phyloP scores from a whole-genome alignment of 2,888 invertebrate genomes.

The Tetragonisca angustula region DNA sequence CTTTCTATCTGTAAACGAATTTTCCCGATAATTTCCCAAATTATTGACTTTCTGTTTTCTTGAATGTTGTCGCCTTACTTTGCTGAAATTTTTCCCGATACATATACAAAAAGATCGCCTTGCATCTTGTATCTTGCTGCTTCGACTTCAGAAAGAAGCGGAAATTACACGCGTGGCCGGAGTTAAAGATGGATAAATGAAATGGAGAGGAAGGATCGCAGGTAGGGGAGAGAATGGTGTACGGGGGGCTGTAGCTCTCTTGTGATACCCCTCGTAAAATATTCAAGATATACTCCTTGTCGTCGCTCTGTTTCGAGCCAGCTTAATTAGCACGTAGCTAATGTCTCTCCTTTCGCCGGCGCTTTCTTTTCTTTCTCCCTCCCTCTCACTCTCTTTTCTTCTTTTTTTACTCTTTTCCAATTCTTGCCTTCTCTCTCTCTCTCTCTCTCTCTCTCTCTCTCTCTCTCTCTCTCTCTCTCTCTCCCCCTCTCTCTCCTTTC shows the following conservation, averaged over 20 bases:
- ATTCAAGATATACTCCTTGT: conserved; percentile 72
- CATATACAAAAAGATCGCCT: no score
- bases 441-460: no score
- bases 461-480: no score
- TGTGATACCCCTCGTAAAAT: conserved; percentile 74
- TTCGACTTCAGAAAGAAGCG: background rate
- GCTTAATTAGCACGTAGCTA: conserved; percentile 77
- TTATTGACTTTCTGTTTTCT: no score
- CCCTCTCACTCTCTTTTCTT: background rate
- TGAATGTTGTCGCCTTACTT: no score
- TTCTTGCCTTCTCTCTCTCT: background rate
- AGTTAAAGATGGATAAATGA: conserved; percentile 7
- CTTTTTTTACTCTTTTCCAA: background rate
- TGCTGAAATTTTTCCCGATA: no score
- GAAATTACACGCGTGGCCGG: conserved; percentile 7
- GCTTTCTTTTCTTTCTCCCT: conserved; percentile 36
- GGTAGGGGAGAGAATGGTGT: conserved; percentile 5
- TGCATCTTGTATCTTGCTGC: no score
- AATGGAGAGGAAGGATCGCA: background rate
- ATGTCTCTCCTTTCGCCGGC: conserved; percentile 47
- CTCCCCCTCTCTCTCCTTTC: no score
- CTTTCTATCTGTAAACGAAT: no score
- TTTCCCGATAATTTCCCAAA: no score
- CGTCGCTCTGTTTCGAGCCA: conserved; percentile 63
- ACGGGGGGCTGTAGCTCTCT: conserved; percentile 36